phyloP scores from a whole-genome alignment of 2,888 invertebrate species.

The Nipponacmea schrenckii region DNA sequence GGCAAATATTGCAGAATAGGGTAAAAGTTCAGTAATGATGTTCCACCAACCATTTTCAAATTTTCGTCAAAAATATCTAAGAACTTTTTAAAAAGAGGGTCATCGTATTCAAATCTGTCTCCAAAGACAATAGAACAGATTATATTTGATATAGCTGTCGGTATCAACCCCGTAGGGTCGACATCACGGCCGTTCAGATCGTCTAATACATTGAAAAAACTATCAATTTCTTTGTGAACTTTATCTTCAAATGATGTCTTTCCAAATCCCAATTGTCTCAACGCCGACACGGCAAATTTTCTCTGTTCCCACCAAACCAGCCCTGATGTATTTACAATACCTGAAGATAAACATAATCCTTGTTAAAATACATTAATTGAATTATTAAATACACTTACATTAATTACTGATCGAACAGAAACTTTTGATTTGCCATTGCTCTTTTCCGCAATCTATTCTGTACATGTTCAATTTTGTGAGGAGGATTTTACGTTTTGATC shows the following conservation, averaged over 20 bases:
- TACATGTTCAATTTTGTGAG: too few relatives aligned
- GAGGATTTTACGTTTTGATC: too few relatives aligned
- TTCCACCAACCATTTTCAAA: conserved; percentile 32
- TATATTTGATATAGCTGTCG: conserved; percentile 41
- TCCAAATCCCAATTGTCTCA: conserved; percentile 42
- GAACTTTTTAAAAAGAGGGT: conserved; percentile 36
- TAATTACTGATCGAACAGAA: too few relatives aligned
- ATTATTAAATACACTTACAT: too few relatives aligned
- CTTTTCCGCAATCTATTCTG: too few relatives aligned
- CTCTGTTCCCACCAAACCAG: conserved; percentile 44
- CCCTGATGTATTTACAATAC: conserved; percentile 36
- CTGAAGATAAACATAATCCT: conserved; percentile 28
- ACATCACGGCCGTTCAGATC: conserved; percentile 28
- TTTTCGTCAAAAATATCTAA: conserved; percentile 38
- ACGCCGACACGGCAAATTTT: conserved; percentile 32
- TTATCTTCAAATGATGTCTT: conserved; percentile 35
- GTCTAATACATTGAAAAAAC: conserved; percentile 30
- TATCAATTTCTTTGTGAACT: conserved; percentile 36
- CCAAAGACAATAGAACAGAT: conserved; percentile 44
- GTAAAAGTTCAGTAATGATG: conserved; percentile 35
- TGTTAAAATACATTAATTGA: too few relatives aligned
- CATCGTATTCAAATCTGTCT: conserved; percentile 41
- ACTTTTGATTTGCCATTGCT: too few relatives aligned
- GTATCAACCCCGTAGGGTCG: conserved; percentile 31
- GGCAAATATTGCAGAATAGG: conserved; percentile 35